Percentiles rank a stretch among this genome's conserved stretches.
These are phyloP conservation scores for Drosophila aldrichi DNA, from an alignment of 2,888 invertebrate genomes.

Conservation along the genomic window DNA sequence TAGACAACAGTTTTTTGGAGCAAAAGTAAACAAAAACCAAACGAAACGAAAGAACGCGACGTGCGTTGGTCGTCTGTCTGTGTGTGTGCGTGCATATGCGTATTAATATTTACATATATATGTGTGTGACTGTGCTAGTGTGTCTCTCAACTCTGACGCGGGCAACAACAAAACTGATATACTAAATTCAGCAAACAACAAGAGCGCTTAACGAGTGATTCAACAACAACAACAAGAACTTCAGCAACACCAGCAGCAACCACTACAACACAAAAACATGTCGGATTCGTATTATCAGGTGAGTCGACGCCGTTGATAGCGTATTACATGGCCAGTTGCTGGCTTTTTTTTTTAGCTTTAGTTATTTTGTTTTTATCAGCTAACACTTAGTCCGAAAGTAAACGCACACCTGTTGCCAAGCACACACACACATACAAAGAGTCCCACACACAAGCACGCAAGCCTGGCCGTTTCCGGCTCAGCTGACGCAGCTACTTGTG, in stretches of 20 bases:
- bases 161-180: conserved; percentile 58
- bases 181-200: conserved; percentile 29
- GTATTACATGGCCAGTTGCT: conserved; percentile 46
- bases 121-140: conserved; percentile 29
- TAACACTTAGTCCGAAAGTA: conserved; percentile 13
- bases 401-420: conserved; percentile 54
- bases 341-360: conserved; percentile 16
- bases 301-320: conserved; percentile 62
- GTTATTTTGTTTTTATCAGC: conserved; percentile 31
- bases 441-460: conserved; percentile 26
- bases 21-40: conserved; percentile 71
- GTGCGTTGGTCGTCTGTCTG: conserved; percentile 44
- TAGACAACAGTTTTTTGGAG: conserved; percentile 33
- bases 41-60: conserved; percentile 55
- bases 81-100: conserved; percentile 33
- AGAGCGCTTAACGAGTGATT: conserved; percentile 43
- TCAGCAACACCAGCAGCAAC: conserved; percentile 24
- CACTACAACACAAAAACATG: conserved; percentile 76
- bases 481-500: conserved; percentile 66
- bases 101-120: conserved; percentile 28
- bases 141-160: conserved; percentile 44
- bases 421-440: conserved; percentile 23
- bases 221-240: conserved; percentile 32
- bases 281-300: conserved; percentile 86
- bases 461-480: conserved; percentile 59